phyloP scores from a whole-genome alignment of 2,797 vertebrate species.

The Pyrocephalus nanus region DNA sequence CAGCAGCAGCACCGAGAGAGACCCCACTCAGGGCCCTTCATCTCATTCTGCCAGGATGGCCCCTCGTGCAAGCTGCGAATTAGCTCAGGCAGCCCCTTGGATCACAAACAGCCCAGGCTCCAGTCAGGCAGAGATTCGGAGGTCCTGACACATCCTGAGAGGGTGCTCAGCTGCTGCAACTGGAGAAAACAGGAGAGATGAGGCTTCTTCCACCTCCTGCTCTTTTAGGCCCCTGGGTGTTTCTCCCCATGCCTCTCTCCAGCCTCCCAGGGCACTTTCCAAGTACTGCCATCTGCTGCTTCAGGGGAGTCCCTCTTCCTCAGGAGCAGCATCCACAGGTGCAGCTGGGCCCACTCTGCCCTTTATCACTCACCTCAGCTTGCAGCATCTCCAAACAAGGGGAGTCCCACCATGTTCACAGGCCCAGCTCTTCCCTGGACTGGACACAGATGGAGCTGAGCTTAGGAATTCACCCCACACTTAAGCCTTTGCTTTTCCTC shows the following conservation, averaged over 20 bases:
- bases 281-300: neutral
- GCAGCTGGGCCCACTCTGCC: neutral
- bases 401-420: neutral
- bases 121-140: neutral
- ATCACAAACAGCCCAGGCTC: neutral
- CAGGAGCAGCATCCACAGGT: neutral
- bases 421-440: neutral
- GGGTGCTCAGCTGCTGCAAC: neutral
- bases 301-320: neutral
- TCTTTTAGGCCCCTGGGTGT: neutral
- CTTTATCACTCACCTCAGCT: neutral
- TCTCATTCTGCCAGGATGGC: neutral
- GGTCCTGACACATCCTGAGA: neutral
- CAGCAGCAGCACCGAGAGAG: neutral
- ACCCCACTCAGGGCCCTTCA: neutral
- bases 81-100: neutral
- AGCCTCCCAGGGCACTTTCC: neutral
- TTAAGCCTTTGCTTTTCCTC: neutral
- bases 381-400: neutral
- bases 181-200: neutral
- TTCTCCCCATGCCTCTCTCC: neutral
- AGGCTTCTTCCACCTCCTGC: neutral
- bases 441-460: neutral
- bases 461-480: neutral
- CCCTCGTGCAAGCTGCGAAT: neutral